These are phyloP conservation scores for Plagodis dolabraria DNA, from an alignment of 2,888 invertebrate genomes.

Conservation along the genomic window DNA sequence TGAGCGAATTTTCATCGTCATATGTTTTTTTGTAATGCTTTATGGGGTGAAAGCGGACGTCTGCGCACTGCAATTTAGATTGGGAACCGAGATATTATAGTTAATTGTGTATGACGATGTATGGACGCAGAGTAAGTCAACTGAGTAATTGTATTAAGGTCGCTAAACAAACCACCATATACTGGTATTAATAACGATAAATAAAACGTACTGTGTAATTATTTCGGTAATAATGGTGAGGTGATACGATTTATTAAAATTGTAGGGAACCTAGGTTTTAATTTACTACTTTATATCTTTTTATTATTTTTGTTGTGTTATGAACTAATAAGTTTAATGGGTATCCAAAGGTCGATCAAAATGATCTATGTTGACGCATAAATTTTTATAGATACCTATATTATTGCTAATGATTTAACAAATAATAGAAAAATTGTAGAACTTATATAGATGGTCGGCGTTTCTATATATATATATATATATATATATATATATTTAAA, in stretches of 20 bases:
- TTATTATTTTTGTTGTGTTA: too few relatives aligned
- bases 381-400: too few relatives aligned
- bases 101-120: conserved; percentile 67
- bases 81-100: conserved; percentile 65
- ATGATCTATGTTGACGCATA: too few relatives aligned
- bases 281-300: too few relatives aligned
- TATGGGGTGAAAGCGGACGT: conserved; percentile 71
- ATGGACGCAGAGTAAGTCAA: conserved; percentile 14
- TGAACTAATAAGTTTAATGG: too few relatives aligned
- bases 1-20: conserved; percentile 30
- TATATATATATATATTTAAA: too few relatives aligned
- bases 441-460: too few relatives aligned
- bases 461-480: too few relatives aligned
- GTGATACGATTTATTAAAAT: background rate
- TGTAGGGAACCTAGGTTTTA: too few relatives aligned
- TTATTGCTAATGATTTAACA: too few relatives aligned
- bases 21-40: conserved; percentile 45
- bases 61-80: conserved; percentile 79
- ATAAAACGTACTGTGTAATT: conserved; percentile 9
- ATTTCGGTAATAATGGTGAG: conserved; percentile 2
- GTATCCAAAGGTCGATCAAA: too few relatives aligned
- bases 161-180: conserved; percentile 8
- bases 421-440: too few relatives aligned
- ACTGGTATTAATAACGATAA: conserved; percentile 3
- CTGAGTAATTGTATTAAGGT: conserved; percentile 25